Conservation (phyloP, 2,113 vertebrate genomes). For the Phaethon lepturus region DNA sequence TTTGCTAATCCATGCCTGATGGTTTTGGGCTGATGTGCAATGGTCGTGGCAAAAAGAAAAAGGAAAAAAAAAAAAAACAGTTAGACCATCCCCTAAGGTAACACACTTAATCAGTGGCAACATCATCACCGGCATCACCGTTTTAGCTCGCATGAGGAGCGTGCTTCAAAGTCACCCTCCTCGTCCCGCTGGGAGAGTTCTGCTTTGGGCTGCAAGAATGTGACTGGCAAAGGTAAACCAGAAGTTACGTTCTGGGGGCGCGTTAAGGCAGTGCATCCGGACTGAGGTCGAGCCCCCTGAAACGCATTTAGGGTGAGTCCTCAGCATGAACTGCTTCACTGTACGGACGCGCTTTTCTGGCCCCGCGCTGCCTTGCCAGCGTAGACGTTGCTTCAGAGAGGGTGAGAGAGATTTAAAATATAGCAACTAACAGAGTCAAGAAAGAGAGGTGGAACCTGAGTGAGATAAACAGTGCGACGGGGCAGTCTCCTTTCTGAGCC, state of each 20-base stretch:
- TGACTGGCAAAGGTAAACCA: background rate
- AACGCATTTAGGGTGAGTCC: background rate
- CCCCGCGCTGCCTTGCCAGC: background rate
- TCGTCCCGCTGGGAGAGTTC: background rate
- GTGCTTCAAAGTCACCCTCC: background rate
- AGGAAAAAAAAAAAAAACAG: too few relatives aligned
- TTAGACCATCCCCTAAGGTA: background rate
- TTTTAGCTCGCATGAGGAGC: background rate
- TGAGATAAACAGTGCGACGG: background rate
- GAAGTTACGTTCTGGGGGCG: background rate
- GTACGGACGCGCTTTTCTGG: background rate
- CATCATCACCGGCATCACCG: too few relatives aligned
- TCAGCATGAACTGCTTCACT: background rate
- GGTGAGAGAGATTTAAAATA: background rate
- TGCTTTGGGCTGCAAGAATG: background rate
- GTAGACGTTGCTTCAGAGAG: background rate
- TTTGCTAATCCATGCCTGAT: background rate
- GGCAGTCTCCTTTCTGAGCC: background rate
- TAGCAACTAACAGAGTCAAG: background rate
- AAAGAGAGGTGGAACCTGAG: background rate
- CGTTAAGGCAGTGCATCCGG: accelerated
- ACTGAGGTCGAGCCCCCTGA: background rate
- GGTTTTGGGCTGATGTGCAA: background rate
- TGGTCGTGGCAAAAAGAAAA: background rate
- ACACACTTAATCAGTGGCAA: background rate